Conservation (phyloP, 2,797 vertebrate species). For the Liasis olivaceus region DNA sequence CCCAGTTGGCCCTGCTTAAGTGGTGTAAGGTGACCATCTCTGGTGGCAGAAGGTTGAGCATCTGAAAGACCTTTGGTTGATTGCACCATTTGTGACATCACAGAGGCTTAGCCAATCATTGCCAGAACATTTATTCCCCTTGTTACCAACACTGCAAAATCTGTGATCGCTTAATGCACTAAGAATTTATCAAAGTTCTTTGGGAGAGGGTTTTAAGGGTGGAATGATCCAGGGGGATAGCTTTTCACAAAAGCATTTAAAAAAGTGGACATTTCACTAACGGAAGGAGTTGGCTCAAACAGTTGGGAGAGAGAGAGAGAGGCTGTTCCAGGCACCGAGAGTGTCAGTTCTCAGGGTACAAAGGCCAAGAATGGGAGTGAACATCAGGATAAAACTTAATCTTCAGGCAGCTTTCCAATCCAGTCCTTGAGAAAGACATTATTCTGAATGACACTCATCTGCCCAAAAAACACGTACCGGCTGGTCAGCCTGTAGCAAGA, state of each 20-base stretch:
- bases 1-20: neutral
- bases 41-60: neutral
- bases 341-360: neutral
- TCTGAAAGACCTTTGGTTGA: neutral
- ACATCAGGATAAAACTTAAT: slow-evolving; percentile 9
- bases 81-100: neutral
- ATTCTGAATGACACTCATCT: neutral
- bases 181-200: neutral
- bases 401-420: neutral
- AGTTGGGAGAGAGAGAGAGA: neutral
- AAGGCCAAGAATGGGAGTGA: slow-evolving; percentile 15
- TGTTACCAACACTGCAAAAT: neutral
- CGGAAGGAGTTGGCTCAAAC: neutral
- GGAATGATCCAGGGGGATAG: neutral
- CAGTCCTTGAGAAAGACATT: slow-evolving; percentile 3
- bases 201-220: neutral
- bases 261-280: neutral
- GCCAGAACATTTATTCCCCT: neutral
- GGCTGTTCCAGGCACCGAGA: slow-evolving; percentile 15
- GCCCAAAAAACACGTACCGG: neutral
- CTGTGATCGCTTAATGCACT: neutral
- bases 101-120: neutral
- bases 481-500: slow-evolving; percentile 8
- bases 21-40: neutral
- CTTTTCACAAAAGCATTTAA: neutral